Evolutionary conservation across 2,888 invertebrate genomes (phyloP).

Genomic region (Callimorpha dominula): DNA sequence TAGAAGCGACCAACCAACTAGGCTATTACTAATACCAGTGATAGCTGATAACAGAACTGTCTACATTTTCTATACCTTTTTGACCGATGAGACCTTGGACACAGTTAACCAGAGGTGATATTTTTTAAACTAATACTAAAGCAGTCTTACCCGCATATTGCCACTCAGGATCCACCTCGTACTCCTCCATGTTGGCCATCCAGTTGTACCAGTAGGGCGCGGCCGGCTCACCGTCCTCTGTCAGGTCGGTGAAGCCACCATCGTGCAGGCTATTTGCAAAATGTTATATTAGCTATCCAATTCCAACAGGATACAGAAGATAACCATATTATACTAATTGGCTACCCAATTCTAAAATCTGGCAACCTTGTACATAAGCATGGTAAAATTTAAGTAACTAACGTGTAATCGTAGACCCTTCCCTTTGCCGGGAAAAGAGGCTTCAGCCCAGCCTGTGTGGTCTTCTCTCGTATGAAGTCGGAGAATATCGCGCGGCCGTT

Average conservation of each 20-base stretch:
- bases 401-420: conserved; percentile 90
- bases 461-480: conserved; percentile 87
- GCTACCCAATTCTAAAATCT: too few relatives aligned
- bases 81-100: too few relatives aligned
- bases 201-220: conserved; percentile 90
- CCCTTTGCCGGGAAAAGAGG: conserved; percentile 88
- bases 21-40: too few relatives aligned
- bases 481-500: conserved; percentile 88
- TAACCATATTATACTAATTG: too few relatives aligned
- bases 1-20: too few relatives aligned
- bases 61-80: too few relatives aligned
- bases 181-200: conserved; percentile 88
- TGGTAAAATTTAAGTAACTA: conserved; percentile 40
- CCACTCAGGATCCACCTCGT: conserved; percentile 88
- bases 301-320: neutral
- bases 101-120: neutral
- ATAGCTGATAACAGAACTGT: neutral
- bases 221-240: conserved; percentile 88
- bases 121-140: neutral
- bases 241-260: conserved; percentile 89
- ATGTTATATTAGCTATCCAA: neutral
- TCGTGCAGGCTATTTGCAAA: conserved; percentile 88
- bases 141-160: conserved; percentile 77
- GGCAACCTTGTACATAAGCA: too few relatives aligned
- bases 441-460: conserved; percentile 73